Evolutionary conservation across 2,797 vertebrate genomes (phyloP).

Genomic region (Argya squamiceps): DNA sequence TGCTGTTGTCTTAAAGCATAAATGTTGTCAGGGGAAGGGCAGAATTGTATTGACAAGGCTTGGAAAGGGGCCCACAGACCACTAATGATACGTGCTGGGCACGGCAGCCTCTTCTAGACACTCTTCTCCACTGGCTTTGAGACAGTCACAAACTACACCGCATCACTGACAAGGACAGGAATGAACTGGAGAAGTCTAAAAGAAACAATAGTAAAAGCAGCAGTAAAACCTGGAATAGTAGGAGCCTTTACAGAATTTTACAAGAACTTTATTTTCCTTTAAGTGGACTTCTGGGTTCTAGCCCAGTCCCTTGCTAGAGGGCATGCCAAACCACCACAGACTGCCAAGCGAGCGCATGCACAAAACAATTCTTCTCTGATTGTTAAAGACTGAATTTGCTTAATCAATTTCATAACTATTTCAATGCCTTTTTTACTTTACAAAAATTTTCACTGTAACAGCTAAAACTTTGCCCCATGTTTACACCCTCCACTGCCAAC

Average conservation of each 20-base stretch:
- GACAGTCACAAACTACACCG: accelerated
- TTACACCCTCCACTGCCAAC: background rate
- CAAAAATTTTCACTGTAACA: background rate
- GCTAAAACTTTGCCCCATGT: background rate
- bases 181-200: background rate
- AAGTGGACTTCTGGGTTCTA: background rate
- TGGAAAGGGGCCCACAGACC: background rate
- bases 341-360: background rate
- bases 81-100: background rate
- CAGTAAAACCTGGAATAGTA: background rate
- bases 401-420: background rate
- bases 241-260: background rate
- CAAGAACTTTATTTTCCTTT: background rate
- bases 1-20: conserved; percentile 24
- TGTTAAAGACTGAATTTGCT: background rate
- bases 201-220: background rate
- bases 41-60: conserved; percentile 28
- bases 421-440: background rate
- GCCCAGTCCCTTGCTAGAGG: background rate
- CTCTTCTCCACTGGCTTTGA: background rate
- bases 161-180: background rate
- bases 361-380: background rate
- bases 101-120: background rate
- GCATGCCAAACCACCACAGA: background rate
- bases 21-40: background rate